Percentiles rank a stretch among this genome's conserved stretches.
Conservation (phyloP, 2,888 invertebrate genomes). For the Alsophila aescularia region DNA sequence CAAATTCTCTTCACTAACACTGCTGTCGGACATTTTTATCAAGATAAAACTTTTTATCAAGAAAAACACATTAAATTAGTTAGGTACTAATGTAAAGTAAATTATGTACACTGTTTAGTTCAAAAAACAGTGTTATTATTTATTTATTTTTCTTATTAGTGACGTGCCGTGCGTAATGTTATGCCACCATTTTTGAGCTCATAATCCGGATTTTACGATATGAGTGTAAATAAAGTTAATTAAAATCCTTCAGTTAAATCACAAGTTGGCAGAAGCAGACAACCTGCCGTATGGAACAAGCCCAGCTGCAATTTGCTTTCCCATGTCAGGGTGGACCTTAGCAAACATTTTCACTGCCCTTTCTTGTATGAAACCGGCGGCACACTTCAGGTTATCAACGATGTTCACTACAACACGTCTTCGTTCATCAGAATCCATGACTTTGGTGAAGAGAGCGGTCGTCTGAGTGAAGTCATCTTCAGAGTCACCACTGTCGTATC, state of each 20-base stretch:
- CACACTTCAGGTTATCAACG: constrained; percentile 89
- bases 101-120: too few relatives aligned
- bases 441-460: constrained; percentile 90
- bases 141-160: too few relatives aligned
- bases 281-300: constrained; percentile 59
- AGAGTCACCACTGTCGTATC: constrained; percentile 89
- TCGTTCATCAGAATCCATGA: constrained; percentile 89
- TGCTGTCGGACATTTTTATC: too few relatives aligned
- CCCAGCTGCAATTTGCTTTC: constrained; percentile 88
- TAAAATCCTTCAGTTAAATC: constrained; percentile 44
- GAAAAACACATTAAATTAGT: too few relatives aligned
- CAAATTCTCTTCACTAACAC: too few relatives aligned
- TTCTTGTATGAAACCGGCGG: constrained; percentile 94
- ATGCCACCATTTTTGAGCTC: too few relatives aligned
- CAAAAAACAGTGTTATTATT: too few relatives aligned
- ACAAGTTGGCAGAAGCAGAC: constrained; percentile 72
- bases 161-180: too few relatives aligned
- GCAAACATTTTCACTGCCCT: constrained; percentile 94
- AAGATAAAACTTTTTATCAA: too few relatives aligned
- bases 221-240: too few relatives aligned
- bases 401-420: constrained; percentile 91
- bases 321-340: constrained; percentile 91
- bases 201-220: too few relatives aligned
- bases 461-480: constrained; percentile 97
- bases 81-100: too few relatives aligned